phyloP scores from a whole-genome alignment of 2,888 invertebrate genomes.

The Prosapia bicincta region DNA sequence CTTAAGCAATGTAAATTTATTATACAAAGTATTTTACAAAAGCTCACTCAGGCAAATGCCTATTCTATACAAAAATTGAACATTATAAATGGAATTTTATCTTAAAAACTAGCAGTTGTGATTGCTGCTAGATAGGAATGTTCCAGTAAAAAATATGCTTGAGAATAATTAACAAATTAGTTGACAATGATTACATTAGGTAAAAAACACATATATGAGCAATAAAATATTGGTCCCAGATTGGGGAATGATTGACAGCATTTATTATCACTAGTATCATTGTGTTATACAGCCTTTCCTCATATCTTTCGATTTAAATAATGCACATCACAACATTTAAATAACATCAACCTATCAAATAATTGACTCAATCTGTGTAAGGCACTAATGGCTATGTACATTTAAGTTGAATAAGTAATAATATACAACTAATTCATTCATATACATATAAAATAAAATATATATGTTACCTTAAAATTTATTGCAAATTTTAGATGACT shows the following conservation, averaged over 20 bases:
- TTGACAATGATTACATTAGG: background rate
- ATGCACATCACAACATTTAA: background rate
- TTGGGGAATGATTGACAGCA: background rate
- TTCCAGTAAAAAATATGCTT: background rate
- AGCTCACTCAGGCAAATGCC: slow-evolving; percentile 1
- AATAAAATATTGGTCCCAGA: background rate
- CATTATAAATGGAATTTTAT: background rate
- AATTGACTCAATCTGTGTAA: background rate
- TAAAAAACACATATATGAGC: background rate
- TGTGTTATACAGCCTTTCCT: background rate
- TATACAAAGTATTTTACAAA: slow-evolving; percentile 18
- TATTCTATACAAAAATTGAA: background rate
- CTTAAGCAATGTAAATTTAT: slow-evolving; percentile 19
- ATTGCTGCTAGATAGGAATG: background rate
- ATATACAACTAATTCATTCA: background rate
- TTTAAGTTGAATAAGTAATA: background rate
- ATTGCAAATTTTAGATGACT: too few relatives aligned
- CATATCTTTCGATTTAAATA: background rate
- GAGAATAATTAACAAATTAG: background rate
- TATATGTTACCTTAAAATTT: too few relatives aligned
- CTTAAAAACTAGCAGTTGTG: background rate
- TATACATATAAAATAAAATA: background rate
- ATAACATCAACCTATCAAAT: background rate
- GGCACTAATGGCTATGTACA: background rate
- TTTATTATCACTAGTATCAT: background rate